A percentile compares a stretch with the other conserved stretches of the same genome.
These are phyloP conservation scores for Agrochola lota DNA, from an alignment of 2,888 invertebrate genomes.

Conservation along the genomic window DNA sequence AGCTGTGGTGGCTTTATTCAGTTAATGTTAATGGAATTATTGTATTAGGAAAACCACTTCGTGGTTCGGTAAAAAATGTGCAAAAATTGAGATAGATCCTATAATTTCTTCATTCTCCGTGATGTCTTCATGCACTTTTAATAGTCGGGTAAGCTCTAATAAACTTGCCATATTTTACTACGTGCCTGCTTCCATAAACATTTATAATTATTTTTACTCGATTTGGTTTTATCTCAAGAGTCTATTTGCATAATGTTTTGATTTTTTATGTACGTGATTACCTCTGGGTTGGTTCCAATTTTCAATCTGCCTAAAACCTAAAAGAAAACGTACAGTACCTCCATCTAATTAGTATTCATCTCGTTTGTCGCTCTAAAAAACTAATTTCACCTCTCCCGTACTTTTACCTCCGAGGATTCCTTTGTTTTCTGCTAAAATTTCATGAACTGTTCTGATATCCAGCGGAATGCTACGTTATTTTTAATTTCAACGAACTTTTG, in stretches of 20 bases:
- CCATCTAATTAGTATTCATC: constrained; percentile 42
- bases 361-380: constrained; percentile 25
- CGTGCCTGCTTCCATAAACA: background rate
- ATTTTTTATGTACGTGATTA: background rate
- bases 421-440: constrained; percentile 42
- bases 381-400: constrained; percentile 35
- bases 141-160: background rate
- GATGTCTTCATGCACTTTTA: background rate
- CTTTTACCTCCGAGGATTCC: constrained; percentile 22
- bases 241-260: background rate
- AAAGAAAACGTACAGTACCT: background rate
- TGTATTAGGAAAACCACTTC: background rate
- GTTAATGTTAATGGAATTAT: constrained; percentile 31
- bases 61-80: background rate
- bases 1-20: constrained; percentile 28
- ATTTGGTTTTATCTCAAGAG: background rate
- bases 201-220: background rate
- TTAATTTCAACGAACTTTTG: constrained; percentile 51
- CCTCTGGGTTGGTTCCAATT: constrained; percentile 6
- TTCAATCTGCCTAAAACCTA: background rate
- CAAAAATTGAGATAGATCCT: background rate
- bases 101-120: background rate
- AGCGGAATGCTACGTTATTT: constrained; percentile 36
- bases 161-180: background rate
- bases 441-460: constrained; percentile 21